Evolutionary conservation across 2,797 vertebrate genomes (phyloP), one percentile per base, ranked within the genome.

Genomic region (Bradypodion ventrale): DNA sequence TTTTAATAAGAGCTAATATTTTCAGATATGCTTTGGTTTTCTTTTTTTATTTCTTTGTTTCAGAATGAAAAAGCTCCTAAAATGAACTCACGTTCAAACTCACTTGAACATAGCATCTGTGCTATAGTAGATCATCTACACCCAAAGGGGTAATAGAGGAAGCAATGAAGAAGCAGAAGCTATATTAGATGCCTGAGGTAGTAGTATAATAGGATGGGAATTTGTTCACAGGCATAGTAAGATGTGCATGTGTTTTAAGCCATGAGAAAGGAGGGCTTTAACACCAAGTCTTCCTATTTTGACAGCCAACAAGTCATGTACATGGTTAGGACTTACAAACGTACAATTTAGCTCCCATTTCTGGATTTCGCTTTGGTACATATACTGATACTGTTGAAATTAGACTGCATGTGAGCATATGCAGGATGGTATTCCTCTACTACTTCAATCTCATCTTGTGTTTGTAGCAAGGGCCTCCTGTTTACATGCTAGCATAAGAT

Each of bases 1-100:
- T 92, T 94, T 91, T 91, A 93, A 93, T 85, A 70, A 93, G 87
- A 87, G 77, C 83, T 94, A 62, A 89, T 94, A 90, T 92, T 87
- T 88, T 92, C 92, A 92, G 84, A 91, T 93, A 90, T 75, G 89
- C 91, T 87, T 85, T 89, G 80, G 78, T 90, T 89, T 88, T 91
- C 49, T 42, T 19, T 65, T 74, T 59, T 75, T 59, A 27, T 84
- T 79, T 60, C 56, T 63, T 88, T 81, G 40, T 88, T 82, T 73
- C 23, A 90, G 92, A 87, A 91, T 84, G 68, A 75, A 74, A 86
- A n/a, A 84, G 85, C 92, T 92, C 92, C 82, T 80, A 82, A 89
- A 79, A 15, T 91, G 90, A 88, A 87, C 78, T 85, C 74, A 52
- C 49, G 60, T 90, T 77, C 65, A 60, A 81, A 83, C 73, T 90